Evolutionary conservation across 1,140 invertebrate genomes (phyloP), one percentile per base, ranked within the genome.

Genomic region (Cydia splendana): DNA sequence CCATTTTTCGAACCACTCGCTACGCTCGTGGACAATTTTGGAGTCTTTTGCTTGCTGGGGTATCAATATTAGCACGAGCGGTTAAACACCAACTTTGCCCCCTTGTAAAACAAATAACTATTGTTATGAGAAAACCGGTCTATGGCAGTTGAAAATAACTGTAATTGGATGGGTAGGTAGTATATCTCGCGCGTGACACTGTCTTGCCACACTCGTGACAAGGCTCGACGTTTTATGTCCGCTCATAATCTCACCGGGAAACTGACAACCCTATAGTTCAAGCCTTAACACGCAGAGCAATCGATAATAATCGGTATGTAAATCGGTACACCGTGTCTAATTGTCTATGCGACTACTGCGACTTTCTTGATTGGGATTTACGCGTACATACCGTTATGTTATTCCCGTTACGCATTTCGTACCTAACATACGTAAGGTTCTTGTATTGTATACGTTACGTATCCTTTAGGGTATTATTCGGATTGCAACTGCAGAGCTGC

Each of bases 231-330:
- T 48, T 4, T 53, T 53, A n/a, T 53, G 51, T n/a, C n/a, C 3
- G 65, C 7, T 67, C 28, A 15, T 15, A 67, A 67, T 18, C 13
- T 38, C 10, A 38, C 5, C 13, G 5, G 6, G 6, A 42, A 42
- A 18, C 7, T 42, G 67, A n/a, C 34, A 71, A 71, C 67, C 67
- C 67, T 71, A n/a, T n/a, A 71, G 28, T n/a, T 48, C 12, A 73
- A 65, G 9, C 15, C 57, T 51, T 24, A 75, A 79, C 74, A 77
- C 24, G 67, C 73, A 65, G 78, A 90, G 88, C 88, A 89, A 91
- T 89, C 82, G 87, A 88, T 91, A 88, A 87, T 82, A 79, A 98
- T 94, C 9, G 96, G 69, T 84, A 86, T 84, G 84, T 80, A 86
- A 83, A 86, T 87, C 53, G 45, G 28, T 38, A 38, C 67, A 69